Conservation (phyloP, 2,888 invertebrate species). For the Siphlonurus alternatus region DNA sequence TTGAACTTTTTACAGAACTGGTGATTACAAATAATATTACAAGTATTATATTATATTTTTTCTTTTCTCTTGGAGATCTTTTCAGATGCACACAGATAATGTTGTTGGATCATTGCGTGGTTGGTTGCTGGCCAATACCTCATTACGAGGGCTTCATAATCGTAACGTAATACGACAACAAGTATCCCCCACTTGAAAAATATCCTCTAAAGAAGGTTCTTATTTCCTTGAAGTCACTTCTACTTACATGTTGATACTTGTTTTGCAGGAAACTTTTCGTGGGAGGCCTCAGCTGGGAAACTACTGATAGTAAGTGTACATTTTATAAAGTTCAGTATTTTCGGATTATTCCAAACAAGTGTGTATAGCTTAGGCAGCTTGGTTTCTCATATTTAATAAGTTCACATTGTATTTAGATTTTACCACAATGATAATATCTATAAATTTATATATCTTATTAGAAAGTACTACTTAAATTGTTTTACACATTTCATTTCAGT, state of each 20-base stretch:
- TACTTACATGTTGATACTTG: not conserved
- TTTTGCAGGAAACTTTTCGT: constrained; percentile 90
- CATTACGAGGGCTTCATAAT: not conserved
- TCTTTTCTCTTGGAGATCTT: not conserved
- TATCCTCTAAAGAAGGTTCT: not conserved
- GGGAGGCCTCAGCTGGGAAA: constrained; percentile 97
- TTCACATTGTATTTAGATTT: too few species aligned
- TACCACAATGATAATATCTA: too few species aligned
- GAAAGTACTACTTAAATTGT: too few species aligned
- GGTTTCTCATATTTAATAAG: too few species aligned
- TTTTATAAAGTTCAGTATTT: too few species aligned
- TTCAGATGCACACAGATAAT: not conserved
- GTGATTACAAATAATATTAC: not conserved
- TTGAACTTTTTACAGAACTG: not conserved
- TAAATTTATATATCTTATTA: too few species aligned
- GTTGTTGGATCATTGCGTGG: not conserved
- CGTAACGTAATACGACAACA: not conserved
- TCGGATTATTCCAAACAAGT: constrained; percentile 7
- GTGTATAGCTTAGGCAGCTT: too few species aligned
- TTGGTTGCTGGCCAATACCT: not conserved
- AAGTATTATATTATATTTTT: constrained; percentile 2
- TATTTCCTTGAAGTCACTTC: not conserved
- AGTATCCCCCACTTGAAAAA: not conserved
- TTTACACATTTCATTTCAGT: too few species aligned
- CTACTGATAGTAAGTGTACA: constrained; percentile 81